Conservation (phyloP, 1,140 invertebrate genomes). For the Melitaea cinxia region DNA sequence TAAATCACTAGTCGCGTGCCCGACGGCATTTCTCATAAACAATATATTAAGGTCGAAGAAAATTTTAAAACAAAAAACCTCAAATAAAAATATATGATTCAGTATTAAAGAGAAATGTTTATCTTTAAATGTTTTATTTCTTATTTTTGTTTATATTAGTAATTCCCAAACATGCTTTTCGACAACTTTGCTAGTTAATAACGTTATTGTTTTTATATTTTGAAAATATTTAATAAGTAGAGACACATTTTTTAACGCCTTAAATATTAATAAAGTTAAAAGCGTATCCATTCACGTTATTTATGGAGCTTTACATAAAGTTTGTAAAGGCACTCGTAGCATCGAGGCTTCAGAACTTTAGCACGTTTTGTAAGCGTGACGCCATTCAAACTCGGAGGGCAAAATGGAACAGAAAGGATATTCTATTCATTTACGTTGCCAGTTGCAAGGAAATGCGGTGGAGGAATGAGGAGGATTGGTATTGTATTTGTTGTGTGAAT, state of each 20-base stretch:
- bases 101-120: too few species aligned
- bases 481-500: conserved; percentile 12
- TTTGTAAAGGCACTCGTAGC: conserved; percentile 33
- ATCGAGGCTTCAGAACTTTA: conserved; percentile 34
- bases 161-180: too few species aligned
- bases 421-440: conserved; percentile 56
- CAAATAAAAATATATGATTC: too few species aligned
- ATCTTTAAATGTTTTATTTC: too few species aligned
- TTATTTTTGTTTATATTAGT: too few species aligned
- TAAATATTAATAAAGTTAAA: conserved; percentile 17
- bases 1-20: too few species aligned
- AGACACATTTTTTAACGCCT: neutral
- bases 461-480: conserved; percentile 4
- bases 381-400: conserved; percentile 47
- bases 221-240: too few species aligned
- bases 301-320: conserved; percentile 24
- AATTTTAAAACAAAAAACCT: too few species aligned
- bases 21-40: too few species aligned
- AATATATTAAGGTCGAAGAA: too few species aligned
- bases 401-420: conserved; percentile 43
- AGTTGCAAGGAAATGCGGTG: conserved; percentile 42
- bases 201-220: too few species aligned
- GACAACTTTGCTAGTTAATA: too few species aligned
- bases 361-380: conserved; percentile 31
- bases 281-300: conserved; percentile 27